These are phyloP conservation scores for Lobophora halterata DNA, from an alignment of 2,888 invertebrate genomes.

Conservation along the genomic window DNA sequence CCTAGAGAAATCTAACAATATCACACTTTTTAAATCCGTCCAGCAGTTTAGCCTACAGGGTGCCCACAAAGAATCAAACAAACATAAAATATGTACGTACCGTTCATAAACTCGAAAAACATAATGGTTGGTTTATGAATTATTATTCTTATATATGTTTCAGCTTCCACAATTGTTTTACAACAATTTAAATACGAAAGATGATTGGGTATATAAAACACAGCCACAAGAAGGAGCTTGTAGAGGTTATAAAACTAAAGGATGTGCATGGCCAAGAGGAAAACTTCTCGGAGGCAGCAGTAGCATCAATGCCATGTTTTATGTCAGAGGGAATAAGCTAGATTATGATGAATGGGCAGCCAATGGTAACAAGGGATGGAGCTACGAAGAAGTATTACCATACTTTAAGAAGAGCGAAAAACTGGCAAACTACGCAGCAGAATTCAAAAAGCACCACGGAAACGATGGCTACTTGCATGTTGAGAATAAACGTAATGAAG, in stretches of 20 bases:
- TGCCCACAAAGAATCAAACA: no score
- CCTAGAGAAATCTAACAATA: no score
- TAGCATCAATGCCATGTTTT: slow-evolving; percentile 81
- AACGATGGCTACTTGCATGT: slow-evolving; percentile 62
- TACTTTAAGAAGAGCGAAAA: slow-evolving; percentile 79
- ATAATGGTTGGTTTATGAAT: no score
- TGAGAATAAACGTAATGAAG: slow-evolving; percentile 42
- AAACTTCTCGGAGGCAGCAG: slow-evolving; percentile 82
- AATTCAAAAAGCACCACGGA: slow-evolving; percentile 50
- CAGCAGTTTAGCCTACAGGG: no score
- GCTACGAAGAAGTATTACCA: slow-evolving; percentile 73
- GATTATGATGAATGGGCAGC: slow-evolving; percentile 81
- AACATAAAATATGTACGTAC: no score
- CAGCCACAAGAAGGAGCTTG: slow-evolving; percentile 65
- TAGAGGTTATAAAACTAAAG: slow-evolving; percentile 53
- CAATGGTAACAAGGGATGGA: slow-evolving; percentile 79
- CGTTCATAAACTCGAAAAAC: no score
- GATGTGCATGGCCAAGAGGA: slow-evolving; percentile 82
- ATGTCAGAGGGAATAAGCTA: slow-evolving; percentile 74
- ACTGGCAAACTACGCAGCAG: slow-evolving; percentile 30
- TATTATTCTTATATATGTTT: no score
- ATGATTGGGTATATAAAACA: slow-evolving; percentile 81
- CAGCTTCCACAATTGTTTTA: slow-evolving; percentile 53
- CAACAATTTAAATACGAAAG: slow-evolving; percentile 41
- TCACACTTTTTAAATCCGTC: no score